These are phyloP conservation scores for Eupsilia transversa DNA, from an alignment of 2,888 invertebrate genomes.

Conservation along the genomic window DNA sequence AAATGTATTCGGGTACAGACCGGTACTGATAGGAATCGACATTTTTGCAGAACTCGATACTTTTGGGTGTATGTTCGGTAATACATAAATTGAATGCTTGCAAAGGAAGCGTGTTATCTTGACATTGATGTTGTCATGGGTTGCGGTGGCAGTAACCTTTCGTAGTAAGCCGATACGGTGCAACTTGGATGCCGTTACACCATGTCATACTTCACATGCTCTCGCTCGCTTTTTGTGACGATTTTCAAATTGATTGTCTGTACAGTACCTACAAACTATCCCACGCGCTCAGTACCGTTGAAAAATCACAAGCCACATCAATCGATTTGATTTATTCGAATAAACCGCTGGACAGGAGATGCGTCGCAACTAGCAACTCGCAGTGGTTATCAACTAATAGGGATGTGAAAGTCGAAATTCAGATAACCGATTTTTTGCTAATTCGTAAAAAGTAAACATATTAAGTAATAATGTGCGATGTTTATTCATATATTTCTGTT, in stretches of 20 bases:
- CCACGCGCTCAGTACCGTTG: constrained; percentile 66
- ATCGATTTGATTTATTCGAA: constrained; percentile 56
- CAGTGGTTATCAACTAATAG: constrained; percentile 19
- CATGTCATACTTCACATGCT: constrained; percentile 76
- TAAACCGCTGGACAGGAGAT: constrained; percentile 22
- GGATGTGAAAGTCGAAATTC: constrained; percentile 21
- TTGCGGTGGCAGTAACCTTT: constrained; percentile 55
- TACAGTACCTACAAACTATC: constrained; percentile 50
- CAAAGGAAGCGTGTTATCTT: constrained; percentile 49
- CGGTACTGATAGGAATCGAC: constrained; percentile 19
- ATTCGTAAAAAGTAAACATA: not conserved
- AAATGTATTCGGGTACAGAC: not conserved
- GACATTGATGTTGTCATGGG: constrained; percentile 35
- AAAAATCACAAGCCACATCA: constrained; percentile 50
- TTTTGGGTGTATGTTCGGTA: constrained; percentile 13
- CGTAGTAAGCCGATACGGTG: constrained; percentile 52
- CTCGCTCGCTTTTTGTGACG: constrained; percentile 70
- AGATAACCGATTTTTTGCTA: not conserved
- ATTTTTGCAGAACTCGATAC: constrained; percentile 37
- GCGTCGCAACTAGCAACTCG: constrained; percentile 17
- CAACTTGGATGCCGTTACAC: constrained; percentile 60
- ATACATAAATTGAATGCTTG: constrained; percentile 26
- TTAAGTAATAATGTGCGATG: not conserved
- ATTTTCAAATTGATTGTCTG: constrained; percentile 75
- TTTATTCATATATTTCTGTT: constrained; percentile 11